Evolutionary conservation across 2,797 vertebrate genomes (phyloP).

Genomic region (Parauchenoglanis punctatus): DNA sequence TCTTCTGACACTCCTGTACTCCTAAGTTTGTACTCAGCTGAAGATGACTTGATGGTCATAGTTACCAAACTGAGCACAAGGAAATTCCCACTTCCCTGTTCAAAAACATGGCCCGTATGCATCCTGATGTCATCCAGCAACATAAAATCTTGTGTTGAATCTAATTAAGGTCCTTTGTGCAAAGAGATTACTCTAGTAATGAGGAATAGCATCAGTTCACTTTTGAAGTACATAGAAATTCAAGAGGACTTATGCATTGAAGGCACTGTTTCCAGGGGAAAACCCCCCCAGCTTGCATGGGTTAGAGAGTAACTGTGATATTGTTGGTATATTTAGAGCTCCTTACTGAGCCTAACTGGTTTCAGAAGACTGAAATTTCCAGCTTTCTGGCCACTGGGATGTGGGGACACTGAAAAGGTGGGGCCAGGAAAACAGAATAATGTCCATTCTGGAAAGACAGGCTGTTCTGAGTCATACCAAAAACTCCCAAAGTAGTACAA

Average conservation of each 20-base stretch:
- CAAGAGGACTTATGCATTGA: constrained; percentile 37
- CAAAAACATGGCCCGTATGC: constrained; percentile 44
- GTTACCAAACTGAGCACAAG: constrained; percentile 53
- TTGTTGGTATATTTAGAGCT: constrained; percentile 71
- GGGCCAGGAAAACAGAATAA: constrained; percentile 66
- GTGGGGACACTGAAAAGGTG: constrained; percentile 47
- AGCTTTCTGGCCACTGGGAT: constrained; percentile 71
- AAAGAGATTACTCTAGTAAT: constrained; percentile 37
- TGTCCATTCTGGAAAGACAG: constrained; percentile 63
- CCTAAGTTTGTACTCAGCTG: constrained; percentile 56
- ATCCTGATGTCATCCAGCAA: constrained; percentile 29
- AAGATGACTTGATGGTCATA: constrained; percentile 68
- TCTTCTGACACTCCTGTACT: constrained; percentile 57
- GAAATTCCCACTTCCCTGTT: constrained; percentile 60
- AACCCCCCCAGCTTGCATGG: constrained; percentile 54
- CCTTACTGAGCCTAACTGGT: constrained; percentile 72
- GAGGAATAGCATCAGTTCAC: constrained; percentile 39
- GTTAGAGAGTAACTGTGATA: constrained; percentile 56
- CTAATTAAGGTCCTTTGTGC: constrained; percentile 31
- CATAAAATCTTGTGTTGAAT: constrained; percentile 30
- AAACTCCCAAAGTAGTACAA: constrained; percentile 59
- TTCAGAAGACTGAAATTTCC: constrained; percentile 76
- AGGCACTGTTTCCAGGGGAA: constrained; percentile 51
- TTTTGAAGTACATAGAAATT: constrained; percentile 49
- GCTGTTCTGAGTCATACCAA: constrained; percentile 53